phyloP scores from a whole-genome alignment of 1,140 invertebrate genomes.

The Apis laboriosa region DNA sequence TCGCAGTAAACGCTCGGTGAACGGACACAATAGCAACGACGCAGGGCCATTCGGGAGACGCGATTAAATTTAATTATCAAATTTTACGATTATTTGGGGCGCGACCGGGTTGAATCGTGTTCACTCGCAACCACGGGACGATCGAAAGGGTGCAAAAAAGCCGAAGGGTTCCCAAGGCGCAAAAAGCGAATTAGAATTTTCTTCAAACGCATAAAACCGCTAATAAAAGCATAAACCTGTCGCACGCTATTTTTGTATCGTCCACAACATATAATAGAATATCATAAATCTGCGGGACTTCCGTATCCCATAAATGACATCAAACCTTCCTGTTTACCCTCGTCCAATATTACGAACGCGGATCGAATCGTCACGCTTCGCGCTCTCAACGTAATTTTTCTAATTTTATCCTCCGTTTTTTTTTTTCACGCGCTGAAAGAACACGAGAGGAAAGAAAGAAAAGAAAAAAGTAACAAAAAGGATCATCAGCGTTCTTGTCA shows the following conservation, averaged over 20 bases:
- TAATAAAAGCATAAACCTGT: constrained; percentile 66
- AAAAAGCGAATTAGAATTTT: constrained; percentile 65
- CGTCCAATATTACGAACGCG: constrained; percentile 10
- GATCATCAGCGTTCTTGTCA: background rate
- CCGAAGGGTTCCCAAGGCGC: background rate
- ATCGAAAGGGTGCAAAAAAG: constrained; percentile 31
- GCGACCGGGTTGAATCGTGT: constrained; percentile 40
- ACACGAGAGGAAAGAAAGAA: background rate
- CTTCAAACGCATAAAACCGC: constrained; percentile 16
- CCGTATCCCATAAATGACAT: constrained; percentile 46
- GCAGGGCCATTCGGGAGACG: constrained; percentile 72
- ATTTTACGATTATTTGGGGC: constrained; percentile 78
- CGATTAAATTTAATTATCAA: constrained; percentile 81
- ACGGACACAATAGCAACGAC: constrained; percentile 69
- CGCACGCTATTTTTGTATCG: constrained; percentile 16
- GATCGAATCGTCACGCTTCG: constrained; percentile 5
- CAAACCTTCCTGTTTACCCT: background rate
- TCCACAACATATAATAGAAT: constrained; percentile 12
- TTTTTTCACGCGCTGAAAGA: too few species aligned
- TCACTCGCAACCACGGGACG: background rate
- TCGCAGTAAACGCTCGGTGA: constrained; percentile 74
- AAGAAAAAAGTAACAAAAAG: background rate
- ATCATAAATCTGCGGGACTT: constrained; percentile 14
- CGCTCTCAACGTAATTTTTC: background rate
- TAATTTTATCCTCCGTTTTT: background rate